Conservation (phyloP, 2,797 vertebrate genomes). For the Esox lucius region DNA sequence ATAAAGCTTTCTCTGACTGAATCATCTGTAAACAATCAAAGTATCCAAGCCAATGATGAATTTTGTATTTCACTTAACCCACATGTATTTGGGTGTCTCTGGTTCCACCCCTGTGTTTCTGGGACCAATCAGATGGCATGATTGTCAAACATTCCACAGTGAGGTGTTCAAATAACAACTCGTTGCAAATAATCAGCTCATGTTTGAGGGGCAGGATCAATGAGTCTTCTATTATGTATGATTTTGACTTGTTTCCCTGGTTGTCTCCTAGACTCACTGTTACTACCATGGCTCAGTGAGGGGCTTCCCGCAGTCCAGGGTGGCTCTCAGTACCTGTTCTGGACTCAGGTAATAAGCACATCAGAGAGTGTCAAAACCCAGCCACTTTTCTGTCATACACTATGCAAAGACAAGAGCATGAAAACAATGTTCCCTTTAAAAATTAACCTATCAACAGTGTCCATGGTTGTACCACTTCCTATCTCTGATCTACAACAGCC, state of each 20-base stretch:
- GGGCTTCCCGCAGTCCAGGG: conserved; percentile 74
- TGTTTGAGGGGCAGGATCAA: no score
- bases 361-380: not conserved
- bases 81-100: no score
- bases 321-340: conserved; percentile 80
- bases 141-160: no score
- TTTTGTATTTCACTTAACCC: no score
- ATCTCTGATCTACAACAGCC: no score
- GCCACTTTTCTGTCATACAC: not conserved
- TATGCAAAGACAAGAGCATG: not conserved
- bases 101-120: no score
- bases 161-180: no score
- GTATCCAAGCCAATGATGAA: no score
- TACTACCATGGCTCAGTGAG: conserved; percentile 80
- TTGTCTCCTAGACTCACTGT: conserved; percentile 76
- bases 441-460: not conserved
- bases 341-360: conserved; percentile 64
- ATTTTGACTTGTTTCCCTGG: not conserved
- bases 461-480: not conserved
- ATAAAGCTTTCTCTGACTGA: no score
- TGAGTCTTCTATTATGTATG: not conserved
- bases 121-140: no score
- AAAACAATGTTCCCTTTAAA: not conserved
- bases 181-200: no score
- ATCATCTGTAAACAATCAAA: no score